Conservation (phyloP, 2,888 invertebrate genomes). For the Dicycla oo region DNA sequence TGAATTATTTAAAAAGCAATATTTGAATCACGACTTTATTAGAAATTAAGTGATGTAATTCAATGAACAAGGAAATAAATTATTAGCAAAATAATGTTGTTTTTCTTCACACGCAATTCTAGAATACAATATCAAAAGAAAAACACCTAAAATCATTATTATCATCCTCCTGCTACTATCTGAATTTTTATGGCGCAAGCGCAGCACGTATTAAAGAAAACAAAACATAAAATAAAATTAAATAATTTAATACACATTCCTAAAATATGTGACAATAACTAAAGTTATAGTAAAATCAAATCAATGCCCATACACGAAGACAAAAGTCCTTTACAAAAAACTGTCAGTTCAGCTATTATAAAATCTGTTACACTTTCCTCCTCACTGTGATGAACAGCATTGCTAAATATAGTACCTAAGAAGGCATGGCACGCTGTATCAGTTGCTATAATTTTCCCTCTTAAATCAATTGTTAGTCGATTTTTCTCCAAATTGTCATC, state of each 20-base stretch:
- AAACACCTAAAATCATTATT: neutral
- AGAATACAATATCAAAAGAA: neutral
- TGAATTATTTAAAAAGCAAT: constrained; percentile 67
- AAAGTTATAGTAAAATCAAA: constrained; percentile 80
- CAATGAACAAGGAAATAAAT: constrained; percentile 69
- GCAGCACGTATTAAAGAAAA: constrained; percentile 29
- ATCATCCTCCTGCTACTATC: neutral
- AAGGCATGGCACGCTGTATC: constrained; percentile 84
- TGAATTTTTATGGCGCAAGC: neutral
- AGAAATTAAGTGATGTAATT: constrained; percentile 56
- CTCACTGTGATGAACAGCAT: constrained; percentile 73
- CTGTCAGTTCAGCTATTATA: constrained; percentile 81
- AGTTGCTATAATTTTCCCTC: constrained; percentile 84
- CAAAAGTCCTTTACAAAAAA: constrained; percentile 85
- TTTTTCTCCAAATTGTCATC: constrained; percentile 58
- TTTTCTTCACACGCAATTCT: constrained; percentile 56
- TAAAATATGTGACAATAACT: constrained; percentile 59
- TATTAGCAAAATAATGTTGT: constrained; percentile 65
- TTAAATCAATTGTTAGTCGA: constrained; percentile 80
- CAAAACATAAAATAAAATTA: constrained; percentile 51
- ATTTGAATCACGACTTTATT: constrained; percentile 86
- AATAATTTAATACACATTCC: constrained; percentile 65
- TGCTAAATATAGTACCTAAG: constrained; percentile 82
- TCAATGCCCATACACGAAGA: constrained; percentile 84
- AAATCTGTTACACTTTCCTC: constrained; percentile 81